Base-by-base conservation (phyloP, 2,113 vertebrate genomes). In the Nymphicus hollandicus region DNA sequence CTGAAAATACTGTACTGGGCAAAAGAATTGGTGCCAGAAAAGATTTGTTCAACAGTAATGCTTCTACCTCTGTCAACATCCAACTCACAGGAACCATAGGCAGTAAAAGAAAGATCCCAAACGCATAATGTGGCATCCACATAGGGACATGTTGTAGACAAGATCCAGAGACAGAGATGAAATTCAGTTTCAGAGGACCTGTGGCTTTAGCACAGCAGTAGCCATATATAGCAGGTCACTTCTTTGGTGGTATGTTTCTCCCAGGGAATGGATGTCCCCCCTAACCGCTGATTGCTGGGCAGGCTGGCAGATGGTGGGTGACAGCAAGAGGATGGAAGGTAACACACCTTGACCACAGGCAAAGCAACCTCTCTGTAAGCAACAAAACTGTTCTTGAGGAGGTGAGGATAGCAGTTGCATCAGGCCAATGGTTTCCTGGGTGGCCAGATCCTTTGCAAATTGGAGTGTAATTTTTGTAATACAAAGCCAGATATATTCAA, bases 201-300 rank as follows among this genome's bases (percentile, higher is more conserved):
- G 19, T 52, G 80, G 44, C 50, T 66, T 65, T 39, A 77, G 56
- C 46, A 29, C 5, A 66, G 35, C 39, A 15, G 8, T 23, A 70
- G 20, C 35, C 15, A 14, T 2, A 17, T 53, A 6, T 1, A 53
- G 33, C 27, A 31, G 49, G 47, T 68, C 16, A 4, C 13, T 9
- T 41, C 7, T 60, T 10, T 3, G n/a, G 37, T 8, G 7, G 18
- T 25, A 5, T 0, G 0, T 47, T 58, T 64, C 41, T 47, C 29
- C 15, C 11, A 29, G 22, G 63, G 56, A 80, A 31, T 6, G 37
- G n/a, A 7, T 74, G 39, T 68, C 14, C 35, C 15, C 43, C 8
- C 28, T 14, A 19, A 7, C 7, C 1, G 1, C 29, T 27, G 72
- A 6, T 3, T 35, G 20, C 49, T 23, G 37, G 31, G 39, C 20